Evolutionary conservation across 2,113 vertebrate genomes (phyloP), one percentile per base, ranked within the genome.

Genomic region (Cinclus mexicanus): DNA sequence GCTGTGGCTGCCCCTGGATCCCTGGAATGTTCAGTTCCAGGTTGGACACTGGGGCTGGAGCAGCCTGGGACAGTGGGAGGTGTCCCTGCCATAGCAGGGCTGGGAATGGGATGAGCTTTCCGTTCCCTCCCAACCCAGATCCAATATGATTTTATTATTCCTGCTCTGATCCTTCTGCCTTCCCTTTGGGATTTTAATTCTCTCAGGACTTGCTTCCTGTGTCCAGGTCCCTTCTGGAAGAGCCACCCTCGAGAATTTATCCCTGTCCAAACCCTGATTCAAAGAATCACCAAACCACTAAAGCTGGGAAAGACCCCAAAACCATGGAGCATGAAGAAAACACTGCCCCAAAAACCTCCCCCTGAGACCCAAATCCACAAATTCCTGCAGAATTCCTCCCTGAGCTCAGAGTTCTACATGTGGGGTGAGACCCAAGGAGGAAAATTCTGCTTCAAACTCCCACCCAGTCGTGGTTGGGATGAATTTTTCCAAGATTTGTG

Each of bases 361-460:
- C 59, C 46, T 10, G 4, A 68, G 2, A 47, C 7, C 50, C 69
- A 60, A 65, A 39, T 5, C 33, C 24, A 6, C 44, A 20, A n/a
- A 59, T 14, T 17, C 37, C 46, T 28, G 3, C 19, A 14, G 35
- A 50, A 86, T 50, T 50, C 61, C 83, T 14, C 29, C 26, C 21
- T 37, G 21, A 59, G 13, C 26, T 59, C 42, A 0, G 4, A 65
- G 2, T 3, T 25, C 31, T 1, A 4, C 42, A 23, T 2, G 0
- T 28, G 37, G 14, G 2, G 11, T 56, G 15, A 2, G 7, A 68
- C 33, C 46, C 46, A 47, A 42, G 23, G 37, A 74, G 6, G 14
- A 5, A 2, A 75, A 26, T 37, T 91, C 72, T 49, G 8, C 49
- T 76, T 46, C 63, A 19, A 39, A 26, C 55, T 31, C 65, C 5